Evolutionary conservation across 2,113 vertebrate genomes (phyloP), one percentile per base, ranked within the genome.

Genomic region (Sinosuthora webbiana): DNA sequence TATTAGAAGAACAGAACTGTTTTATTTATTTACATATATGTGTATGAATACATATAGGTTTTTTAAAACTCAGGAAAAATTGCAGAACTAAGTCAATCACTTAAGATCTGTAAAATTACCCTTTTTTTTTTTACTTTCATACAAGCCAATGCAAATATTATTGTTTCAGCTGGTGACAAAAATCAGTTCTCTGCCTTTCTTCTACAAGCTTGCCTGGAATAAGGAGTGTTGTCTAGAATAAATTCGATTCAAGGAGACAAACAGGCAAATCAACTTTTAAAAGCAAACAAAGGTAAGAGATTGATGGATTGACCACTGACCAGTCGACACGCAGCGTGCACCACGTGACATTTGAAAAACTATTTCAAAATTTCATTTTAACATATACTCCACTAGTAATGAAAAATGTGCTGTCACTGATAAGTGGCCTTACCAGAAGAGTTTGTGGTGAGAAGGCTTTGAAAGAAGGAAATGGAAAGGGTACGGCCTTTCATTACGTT

Each of bases 401-500:
- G 90, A 97, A 85, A 97, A 96, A 97, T 92, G 90, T 85, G 73
- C 91, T 95, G 95, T 94, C 95, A 68, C 89, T 84, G 95, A 96
- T 96, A 97, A 96, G 95, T 69, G 50, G 83, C 75, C 83, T 96
- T 94, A 93, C 79, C 87, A 95, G 83, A 94, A 92, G 84, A 78
- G 79, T 77, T 77, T 91, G 78, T 86, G 84, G 90, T 74, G 60
- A 96, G 70, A 96, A 95, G 76, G 75, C 84, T 95, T 64, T 93
- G 95, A 97, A 96, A 96, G 95, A 96, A 96, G 95, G 96, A 84
- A 95, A 93, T 87, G 81, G 91, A 92, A 94, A 94, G 87, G 89
- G 33, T 93, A 78, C 0, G 67, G 88, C 73, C 94, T 96, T 95
- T 96, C 93, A 89, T 93, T 92, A 53, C 71, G 73, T 86, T 76